Percentiles rank a stretch among this genome's conserved stretches.
phyloP scores from a whole-genome alignment of 2,113 vertebrate species.

The Mirza zaza region DNA sequence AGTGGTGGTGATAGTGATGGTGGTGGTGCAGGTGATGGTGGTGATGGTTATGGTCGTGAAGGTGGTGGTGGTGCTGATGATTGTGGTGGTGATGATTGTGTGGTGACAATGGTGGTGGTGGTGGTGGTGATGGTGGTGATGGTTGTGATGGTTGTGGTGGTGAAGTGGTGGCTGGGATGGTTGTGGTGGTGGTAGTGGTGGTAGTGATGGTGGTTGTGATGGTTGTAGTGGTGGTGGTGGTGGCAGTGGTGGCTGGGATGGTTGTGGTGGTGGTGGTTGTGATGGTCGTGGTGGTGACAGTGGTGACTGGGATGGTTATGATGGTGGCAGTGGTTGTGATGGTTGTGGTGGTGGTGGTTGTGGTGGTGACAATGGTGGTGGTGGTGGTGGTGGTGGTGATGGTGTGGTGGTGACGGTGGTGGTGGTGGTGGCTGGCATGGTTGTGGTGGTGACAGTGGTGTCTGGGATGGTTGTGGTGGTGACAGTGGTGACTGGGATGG shows the following conservation, averaged over 20 bases:
- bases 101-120: background rate
- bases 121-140: background rate
- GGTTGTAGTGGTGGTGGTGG: too few species aligned
- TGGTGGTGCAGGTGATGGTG: background rate
- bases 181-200: too few species aligned
- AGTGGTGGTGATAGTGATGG: background rate
- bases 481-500: too few species aligned
- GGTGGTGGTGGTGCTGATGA: background rate
- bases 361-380: too few species aligned
- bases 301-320: too few species aligned
- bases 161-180: background rate
- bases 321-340: too few species aligned
- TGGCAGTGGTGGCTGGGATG: too few species aligned
- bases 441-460: background rate
- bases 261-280: accelerated
- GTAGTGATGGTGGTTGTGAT: background rate
- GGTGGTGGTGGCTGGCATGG: background rate
- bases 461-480: accelerated
- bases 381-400: background rate
- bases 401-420: background rate
- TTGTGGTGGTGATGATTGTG: background rate
- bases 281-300: too few species aligned
- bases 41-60: background rate
- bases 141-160: accelerated
- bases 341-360: too few species aligned